Evolutionary conservation across 2,113 vertebrate genomes (phyloP).

Genomic region (Sander lucioperca): DNA sequence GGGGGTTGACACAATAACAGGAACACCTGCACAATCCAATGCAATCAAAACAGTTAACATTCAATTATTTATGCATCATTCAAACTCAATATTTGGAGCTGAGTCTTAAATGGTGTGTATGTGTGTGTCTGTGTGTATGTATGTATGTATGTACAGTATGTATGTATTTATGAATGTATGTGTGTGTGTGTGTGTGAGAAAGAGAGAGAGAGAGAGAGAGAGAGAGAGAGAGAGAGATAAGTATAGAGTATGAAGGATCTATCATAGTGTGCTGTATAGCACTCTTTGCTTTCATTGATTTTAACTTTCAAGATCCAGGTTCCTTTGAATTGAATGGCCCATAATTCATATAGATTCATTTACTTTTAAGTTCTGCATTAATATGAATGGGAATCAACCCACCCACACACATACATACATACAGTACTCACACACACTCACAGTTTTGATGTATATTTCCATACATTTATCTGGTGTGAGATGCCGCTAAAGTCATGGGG

Average conservation of each 20-base stretch:
- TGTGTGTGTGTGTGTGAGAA: no score
- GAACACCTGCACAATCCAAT: background rate
- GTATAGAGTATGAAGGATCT: background rate
- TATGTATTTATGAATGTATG: background rate
- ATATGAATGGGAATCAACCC: background rate
- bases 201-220: background rate
- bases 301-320: background rate
- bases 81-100: background rate
- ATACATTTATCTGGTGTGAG: constrained; percentile 73
- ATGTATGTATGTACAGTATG: no score
- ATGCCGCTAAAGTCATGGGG: constrained; percentile 68
- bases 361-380: no score
- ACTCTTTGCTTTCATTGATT: background rate
- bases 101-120: background rate
- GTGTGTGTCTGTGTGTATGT: background rate
- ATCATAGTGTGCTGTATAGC: background rate
- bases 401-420: background rate
- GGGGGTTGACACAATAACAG: background rate
- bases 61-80: background rate
- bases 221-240: no score
- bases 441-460: constrained; percentile 71
- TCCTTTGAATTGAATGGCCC: background rate
- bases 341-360: background rate
- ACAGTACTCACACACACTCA: constrained; percentile 4
- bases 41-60: background rate